phyloP scores from a whole-genome alignment of 2,113 vertebrate genomes.

The Meles meles region DNA sequence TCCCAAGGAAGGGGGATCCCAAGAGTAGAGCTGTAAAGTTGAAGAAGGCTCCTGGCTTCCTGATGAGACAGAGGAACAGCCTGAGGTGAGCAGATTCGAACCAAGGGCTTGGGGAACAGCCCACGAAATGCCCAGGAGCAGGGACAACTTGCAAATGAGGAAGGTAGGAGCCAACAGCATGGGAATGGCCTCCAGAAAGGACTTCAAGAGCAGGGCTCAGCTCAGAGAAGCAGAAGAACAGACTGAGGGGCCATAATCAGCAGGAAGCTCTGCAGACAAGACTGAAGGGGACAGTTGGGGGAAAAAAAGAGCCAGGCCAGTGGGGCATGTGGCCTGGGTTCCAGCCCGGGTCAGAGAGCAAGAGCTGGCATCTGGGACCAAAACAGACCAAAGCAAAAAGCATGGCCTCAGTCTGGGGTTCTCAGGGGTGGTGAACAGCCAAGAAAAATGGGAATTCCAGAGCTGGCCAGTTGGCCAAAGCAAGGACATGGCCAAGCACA shows the following conservation, averaged over 20 bases:
- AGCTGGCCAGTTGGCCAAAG: neutral
- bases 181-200: accelerated
- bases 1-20: accelerated
- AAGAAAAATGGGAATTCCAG: neutral
- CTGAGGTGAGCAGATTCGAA: accelerated
- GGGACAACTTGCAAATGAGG: neutral
- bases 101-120: neutral
- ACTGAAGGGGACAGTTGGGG: neutral
- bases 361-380: neutral
- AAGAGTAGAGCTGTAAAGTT: neutral
- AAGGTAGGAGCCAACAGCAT: neutral
- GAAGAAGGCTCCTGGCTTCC: neutral
- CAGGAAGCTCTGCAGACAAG: neutral
- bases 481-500: accelerated
- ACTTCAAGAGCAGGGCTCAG: neutral
- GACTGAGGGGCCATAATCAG: neutral
- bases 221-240: neutral
- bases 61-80: neutral
- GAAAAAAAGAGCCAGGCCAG: neutral
- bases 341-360: neutral
- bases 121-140: neutral
- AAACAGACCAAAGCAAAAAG: neutral
- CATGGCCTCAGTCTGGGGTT: neutral
- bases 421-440: accelerated
- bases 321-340: neutral